Evolutionary conservation across 2,888 invertebrate genomes (phyloP).

Genomic region (Ariolimax columbianus): DNA sequence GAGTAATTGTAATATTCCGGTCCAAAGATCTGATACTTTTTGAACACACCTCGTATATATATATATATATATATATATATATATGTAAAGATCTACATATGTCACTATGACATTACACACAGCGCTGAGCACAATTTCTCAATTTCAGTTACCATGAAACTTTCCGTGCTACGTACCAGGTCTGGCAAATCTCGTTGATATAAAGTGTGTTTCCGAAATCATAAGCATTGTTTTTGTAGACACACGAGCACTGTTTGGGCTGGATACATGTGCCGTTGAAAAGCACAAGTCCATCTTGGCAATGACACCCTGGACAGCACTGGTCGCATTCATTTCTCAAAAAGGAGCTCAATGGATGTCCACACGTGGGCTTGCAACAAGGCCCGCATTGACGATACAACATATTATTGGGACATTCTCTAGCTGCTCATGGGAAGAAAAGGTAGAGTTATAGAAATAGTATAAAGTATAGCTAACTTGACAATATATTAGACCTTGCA

Average conservation of each 20-base stretch:
- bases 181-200: constrained; percentile 40
- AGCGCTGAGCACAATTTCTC: too few relatives aligned
- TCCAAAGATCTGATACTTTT: too few relatives aligned
- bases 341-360: constrained; percentile 32
- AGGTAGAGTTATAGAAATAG: not conserved
- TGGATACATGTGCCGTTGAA: constrained; percentile 59
- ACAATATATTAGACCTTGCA: too few relatives aligned
- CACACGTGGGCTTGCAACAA: constrained; percentile 43
- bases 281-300: constrained; percentile 46
- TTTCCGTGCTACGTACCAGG: constrained; percentile 42
- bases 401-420: constrained; percentile 47
- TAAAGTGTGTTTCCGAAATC: constrained; percentile 4
- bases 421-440: constrained; percentile 22
- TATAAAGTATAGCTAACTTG: too few relatives aligned
- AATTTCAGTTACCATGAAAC: too few relatives aligned
- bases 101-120: too few relatives aligned
- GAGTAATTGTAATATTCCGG: too few relatives aligned
- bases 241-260: constrained; percentile 59
- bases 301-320: constrained; percentile 53
- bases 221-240: constrained; percentile 47
- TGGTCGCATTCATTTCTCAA: constrained; percentile 37
- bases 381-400: constrained; percentile 50
- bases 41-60: too few relatives aligned
- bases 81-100: too few relatives aligned
- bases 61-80: too few relatives aligned